A percentile compares a stretch with the other conserved stretches of the same genome.
phyloP scores from a whole-genome alignment of 2,113 vertebrate species.

The Lonchura striata region DNA sequence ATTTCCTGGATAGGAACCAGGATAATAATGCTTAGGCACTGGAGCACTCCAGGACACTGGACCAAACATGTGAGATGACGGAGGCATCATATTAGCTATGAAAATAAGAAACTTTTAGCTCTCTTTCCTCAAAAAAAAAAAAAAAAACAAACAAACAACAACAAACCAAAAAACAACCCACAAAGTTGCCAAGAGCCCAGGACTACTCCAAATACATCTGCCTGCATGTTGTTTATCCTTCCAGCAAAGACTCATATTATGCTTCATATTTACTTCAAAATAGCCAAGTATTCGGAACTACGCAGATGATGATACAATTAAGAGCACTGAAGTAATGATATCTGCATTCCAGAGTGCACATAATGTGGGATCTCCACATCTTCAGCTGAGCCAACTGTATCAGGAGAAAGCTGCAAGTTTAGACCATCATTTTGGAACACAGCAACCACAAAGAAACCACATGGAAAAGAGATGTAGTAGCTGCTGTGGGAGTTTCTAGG shows the following conservation, averaged over 20 bases:
- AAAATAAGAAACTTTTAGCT: slow-evolving; percentile 22
- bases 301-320: neutral
- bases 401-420: neutral
- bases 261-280: neutral
- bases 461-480: neutral
- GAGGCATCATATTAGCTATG: slow-evolving; percentile 80
- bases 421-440: neutral
- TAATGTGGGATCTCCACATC: neutral
- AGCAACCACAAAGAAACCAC: neutral
- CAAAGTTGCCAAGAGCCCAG: neutral
- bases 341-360: neutral
- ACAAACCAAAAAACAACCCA: neutral
- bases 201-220: neutral
- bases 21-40: slow-evolving; percentile 81
- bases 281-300: neutral
- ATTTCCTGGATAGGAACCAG: slow-evolving; percentile 79
- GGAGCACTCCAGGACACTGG: slow-evolving; percentile 83
- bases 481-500: neutral
- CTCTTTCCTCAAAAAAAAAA: neutral
- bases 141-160: neutral
- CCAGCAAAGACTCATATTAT: neutral
- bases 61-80: slow-evolving; percentile 78
- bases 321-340: neutral
- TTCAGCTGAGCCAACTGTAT: neutral
- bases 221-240: neutral